Evolutionary conservation across 2,113 vertebrate genomes (phyloP).

Genomic region (Ophiodon elongatus): DNA sequence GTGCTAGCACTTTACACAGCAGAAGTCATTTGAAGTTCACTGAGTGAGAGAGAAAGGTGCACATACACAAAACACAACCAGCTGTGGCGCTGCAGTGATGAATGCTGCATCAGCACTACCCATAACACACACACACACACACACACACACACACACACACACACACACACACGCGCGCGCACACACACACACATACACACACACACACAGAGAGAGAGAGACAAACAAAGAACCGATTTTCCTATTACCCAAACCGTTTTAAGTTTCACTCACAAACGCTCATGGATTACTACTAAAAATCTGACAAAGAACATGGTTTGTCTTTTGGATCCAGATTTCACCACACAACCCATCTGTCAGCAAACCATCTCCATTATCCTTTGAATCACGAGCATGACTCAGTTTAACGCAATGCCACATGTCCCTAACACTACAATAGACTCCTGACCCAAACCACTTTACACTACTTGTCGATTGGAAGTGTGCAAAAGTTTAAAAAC

Average conservation of each 20-base stretch:
- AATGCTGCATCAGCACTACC: slow-evolving; percentile 79
- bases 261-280: slow-evolving; percentile 77
- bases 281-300: slow-evolving; percentile 73
- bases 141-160: slow-evolving; percentile 25
- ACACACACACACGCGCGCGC: slow-evolving; percentile 26
- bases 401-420: slow-evolving; percentile 82
- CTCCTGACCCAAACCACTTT: slow-evolving; percentile 68
- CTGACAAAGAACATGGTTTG: slow-evolving; percentile 71
- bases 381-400: slow-evolving; percentile 72
- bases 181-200: slow-evolving; percentile 43
- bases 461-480: slow-evolving; percentile 62
- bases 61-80: slow-evolving; percentile 84
- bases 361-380: slow-evolving; percentile 73
- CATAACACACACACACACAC: slow-evolving; percentile 57
- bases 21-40: slow-evolving; percentile 76
- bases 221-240: slow-evolving; percentile 68
- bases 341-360: slow-evolving; percentile 81
- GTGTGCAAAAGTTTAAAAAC: slow-evolving; percentile 71
- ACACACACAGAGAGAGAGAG: no score
- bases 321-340: slow-evolving; percentile 72
- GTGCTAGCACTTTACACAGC: slow-evolving; percentile 39
- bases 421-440: slow-evolving; percentile 79
- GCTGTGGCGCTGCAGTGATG: slow-evolving; percentile 79
- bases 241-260: slow-evolving; percentile 65
- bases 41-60: slow-evolving; percentile 62